Base-by-base conservation (phyloP, 1,140 invertebrate genomes). In the Hycleus phaleratus region DNA sequence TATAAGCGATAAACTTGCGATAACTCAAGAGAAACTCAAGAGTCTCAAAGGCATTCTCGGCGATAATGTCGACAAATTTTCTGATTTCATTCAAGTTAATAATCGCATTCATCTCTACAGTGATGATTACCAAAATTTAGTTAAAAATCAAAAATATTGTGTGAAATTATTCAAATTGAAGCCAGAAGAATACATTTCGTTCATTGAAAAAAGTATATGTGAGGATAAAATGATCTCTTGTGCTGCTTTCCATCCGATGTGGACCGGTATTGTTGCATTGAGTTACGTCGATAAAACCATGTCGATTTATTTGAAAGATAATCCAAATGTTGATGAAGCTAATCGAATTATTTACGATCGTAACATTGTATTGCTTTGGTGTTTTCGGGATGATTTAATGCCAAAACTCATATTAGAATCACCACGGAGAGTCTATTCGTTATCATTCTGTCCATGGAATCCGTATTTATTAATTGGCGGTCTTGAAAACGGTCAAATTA, bases 331-430 rank as follows among this genome's bases (percentile, higher is more conserved):
- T 3, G 59, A 60, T 46, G 51, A 66, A 52, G 70, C 69, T 74
- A 68, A 49, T 8, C 62, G 68, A 74, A 74, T 71, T 58, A 69
- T 62, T 44, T 74, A 67, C 61, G 74, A 79, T 2, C 71, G 80
- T 11, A 85, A 86, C 73, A 77, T 80, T 7, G 82, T 87, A 6
- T 73, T 88, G 44, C 77, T 88, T 46, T 90, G 87, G 87, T 86
- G 84, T 57, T 83, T 87, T 64, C 75, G 78, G 6, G 85, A 90
- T 60, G 80, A 78, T 63, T 70, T 90, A 2, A 73, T 79, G 52
- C 86, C 85, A 43, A 87, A 86, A 77, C 70, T 90, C 52, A 78
- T 85, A 61, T 76, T 89, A 39, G 81, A 86, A 66, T 78, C 81
- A 10, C 79, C 81, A 0, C 75, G 83, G 39, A 83, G 86, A 75